Evolutionary conservation across 1,140 invertebrate genomes (phyloP).

Genomic region (Mylabris phalerata): DNA sequence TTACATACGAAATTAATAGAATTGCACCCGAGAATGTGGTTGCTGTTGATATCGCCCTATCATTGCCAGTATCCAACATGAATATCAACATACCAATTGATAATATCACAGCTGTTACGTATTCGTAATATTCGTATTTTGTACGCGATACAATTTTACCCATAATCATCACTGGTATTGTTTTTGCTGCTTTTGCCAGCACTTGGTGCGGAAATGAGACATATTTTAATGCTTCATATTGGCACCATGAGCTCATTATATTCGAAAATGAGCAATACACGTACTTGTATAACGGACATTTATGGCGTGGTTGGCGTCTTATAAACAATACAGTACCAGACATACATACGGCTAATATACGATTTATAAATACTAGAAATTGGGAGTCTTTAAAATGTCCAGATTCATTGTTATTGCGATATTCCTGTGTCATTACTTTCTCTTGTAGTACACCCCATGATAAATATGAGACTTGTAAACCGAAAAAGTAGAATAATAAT

Average conservation of each 20-base stretch:
- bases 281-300: constrained; percentile 91
- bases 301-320: constrained; percentile 61
- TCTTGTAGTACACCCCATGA: constrained; percentile 94
- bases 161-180: constrained; percentile 98
- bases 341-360: constrained; percentile 76
- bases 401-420: constrained; percentile 55
- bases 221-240: constrained; percentile 98
- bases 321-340: constrained; percentile 52
- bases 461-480: constrained; percentile 84
- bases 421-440: constrained; percentile 83
- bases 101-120: constrained; percentile 82
- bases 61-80: constrained; percentile 61
- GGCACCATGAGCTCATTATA: constrained; percentile 98
- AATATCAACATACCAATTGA: constrained; percentile 91
- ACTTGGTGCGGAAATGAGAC: constrained; percentile 98
- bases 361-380: constrained; percentile 91
- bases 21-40: constrained; percentile 85
- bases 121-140: constrained; percentile 90
- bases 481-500: constrained; percentile 74
- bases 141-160: constrained; percentile 85
- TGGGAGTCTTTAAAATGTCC: constrained; percentile 86
- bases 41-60: constrained; percentile 39
- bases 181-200: constrained; percentile 88
- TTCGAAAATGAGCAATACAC: constrained; percentile 96
- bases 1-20: constrained; percentile 83